Evolutionary conservation across 2,888 invertebrate species (phyloP), one percentile per base, ranked within the genome.

Genomic region (Meteorus colon): DNA sequence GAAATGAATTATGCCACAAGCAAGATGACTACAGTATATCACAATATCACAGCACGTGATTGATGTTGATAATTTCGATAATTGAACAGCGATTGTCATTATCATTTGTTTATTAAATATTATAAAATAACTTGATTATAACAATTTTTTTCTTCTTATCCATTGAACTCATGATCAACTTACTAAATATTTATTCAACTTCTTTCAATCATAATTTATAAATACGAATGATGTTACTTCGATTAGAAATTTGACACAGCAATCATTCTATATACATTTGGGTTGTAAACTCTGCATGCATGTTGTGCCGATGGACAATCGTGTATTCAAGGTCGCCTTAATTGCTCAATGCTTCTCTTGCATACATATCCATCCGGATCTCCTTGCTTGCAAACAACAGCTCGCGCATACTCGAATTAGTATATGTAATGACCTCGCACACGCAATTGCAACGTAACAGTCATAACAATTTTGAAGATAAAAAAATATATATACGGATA

Each of bases 401-500:
- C 69, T 69, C 51, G 27, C 34, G 55, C 69, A 69, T 69, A 69
- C 55, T 51, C 48, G 69, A 69, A 69, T 67, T 27, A 48, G 27
- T 48, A 27, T 19, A 41, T 48, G n/a, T 0, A 19, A 45, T 67
- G 19, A 19, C 55, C 55, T 55, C 19, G 55, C n/a, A 48, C 48
- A 48, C 41, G n/a, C 48, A 4, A 48, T 48, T 48, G 55, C 55
- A 55, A 19, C n/a, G 19, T 19, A 19, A 55, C n/a, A 0, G n/a
- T 16, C 48, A 48, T 48, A 16, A 14, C 4, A 48, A 48, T n/a
- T 48, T 48, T n/a, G 8, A 12, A 16, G 8, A 14, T 8, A 16
- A 45, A 45, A 16, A 45, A 45, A 45, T 4, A 45, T 3, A 45
- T 8, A 34, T 34, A 8, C 5, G 8, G 34, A 34, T 41, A 12